phyloP scores from a whole-genome alignment of 2,797 vertebrate genomes.

The Falco berigora region DNA sequence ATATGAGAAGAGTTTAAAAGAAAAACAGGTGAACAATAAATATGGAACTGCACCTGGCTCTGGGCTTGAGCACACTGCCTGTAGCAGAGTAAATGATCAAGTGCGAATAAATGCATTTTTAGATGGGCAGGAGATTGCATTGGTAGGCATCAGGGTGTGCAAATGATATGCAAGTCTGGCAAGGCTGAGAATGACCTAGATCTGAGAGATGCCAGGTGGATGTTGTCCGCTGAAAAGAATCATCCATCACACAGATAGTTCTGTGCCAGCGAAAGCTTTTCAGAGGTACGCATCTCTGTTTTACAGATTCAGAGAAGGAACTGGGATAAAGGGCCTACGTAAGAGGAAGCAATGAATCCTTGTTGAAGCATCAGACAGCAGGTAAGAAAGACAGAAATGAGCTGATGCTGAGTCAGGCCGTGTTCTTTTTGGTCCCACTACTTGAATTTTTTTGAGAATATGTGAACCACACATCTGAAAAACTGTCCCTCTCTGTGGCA shows the following conservation, averaged over 20 bases:
- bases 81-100: background rate
- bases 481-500: background rate
- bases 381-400: slow-evolving; percentile 30
- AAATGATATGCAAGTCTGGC: background rate
- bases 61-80: background rate
- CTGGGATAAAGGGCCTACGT: background rate
- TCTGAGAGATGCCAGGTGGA: background rate
- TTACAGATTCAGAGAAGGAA: slow-evolving; percentile 21
- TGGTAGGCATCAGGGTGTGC: background rate
- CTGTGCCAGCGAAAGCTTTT: background rate
- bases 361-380: background rate
- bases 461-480: background rate
- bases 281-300: slow-evolving; percentile 13
- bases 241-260: background rate
- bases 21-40: background rate
- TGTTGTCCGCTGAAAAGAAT: background rate
- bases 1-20: background rate
- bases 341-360: background rate
- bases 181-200: background rate
- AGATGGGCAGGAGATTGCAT: background rate
- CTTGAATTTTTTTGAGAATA: background rate
- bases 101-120: background rate
- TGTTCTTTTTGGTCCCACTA: background rate
- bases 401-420: background rate
- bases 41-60: background rate